Evolutionary conservation across 2,888 invertebrate genomes (phyloP), one percentile per base, ranked within the genome.

Genomic region (Pandemis heparana): DNA sequence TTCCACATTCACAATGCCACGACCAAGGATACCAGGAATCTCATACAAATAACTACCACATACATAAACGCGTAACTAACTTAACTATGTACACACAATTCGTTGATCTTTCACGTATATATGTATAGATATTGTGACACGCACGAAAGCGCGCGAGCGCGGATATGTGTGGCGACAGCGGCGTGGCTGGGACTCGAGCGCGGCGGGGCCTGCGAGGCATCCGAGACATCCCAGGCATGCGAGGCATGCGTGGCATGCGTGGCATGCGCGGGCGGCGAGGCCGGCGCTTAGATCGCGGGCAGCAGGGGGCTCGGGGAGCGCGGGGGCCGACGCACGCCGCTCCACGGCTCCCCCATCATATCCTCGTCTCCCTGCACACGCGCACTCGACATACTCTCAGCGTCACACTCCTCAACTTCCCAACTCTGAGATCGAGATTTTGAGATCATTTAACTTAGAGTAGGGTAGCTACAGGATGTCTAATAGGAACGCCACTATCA

Each of bases 341-440:
- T 89, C 95, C 95, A 95, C 87, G 92, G 87, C 90, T 94, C 94
- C 87, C 92, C 92, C 95, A 95, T 95, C 95, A 95, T 93, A 95
- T 95, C 94, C 95, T 95, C 95, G 95, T 95, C 94, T 95, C 95
- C 95, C 95, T 95, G 93, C 89, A 94, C 94, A 94, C 91, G 93
- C 84, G 92, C 89, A 94, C 94, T 93, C 93, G 94, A 94, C 93
- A 94, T 94, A 94, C 93, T 93, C 92, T 94, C 94, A 91, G 92
- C 93, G 83, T 93, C 93, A 92, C 89, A 93, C 90, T 91, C 92
- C 89, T 91, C 92, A 92, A 92, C 92, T 90, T 93, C 93, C 92
- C 92, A 93, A 92, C 90, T 93, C 93, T 94, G 94, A 92, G 92
- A 92, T 88, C 92, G 93, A 93, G 92, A 92, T 89, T 89, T 91